Evolutionary conservation across 2,113 vertebrate species (phyloP).

Genomic region (Leiothrix lutea): DNA sequence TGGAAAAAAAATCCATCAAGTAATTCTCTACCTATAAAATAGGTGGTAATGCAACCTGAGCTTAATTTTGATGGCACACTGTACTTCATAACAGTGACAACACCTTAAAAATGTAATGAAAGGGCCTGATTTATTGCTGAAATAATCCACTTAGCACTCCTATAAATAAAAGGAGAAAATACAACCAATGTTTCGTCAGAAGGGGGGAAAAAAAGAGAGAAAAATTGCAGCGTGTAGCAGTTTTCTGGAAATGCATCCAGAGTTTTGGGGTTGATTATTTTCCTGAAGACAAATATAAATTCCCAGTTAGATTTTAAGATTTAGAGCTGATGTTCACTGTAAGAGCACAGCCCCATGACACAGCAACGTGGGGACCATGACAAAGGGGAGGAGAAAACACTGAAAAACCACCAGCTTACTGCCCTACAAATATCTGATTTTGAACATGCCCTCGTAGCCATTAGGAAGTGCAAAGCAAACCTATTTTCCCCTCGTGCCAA

Average conservation of each 20-base stretch:
- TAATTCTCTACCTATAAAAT: conserved; percentile 60
- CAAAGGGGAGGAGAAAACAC: not conserved
- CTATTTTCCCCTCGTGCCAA: not conserved
- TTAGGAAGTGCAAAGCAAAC: not conserved
- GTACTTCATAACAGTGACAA: conserved; percentile 69
- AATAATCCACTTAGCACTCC: conserved; percentile 67
- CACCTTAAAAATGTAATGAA: conserved; percentile 69
- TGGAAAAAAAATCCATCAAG: conserved; percentile 53
- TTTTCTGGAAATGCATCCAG: not conserved
- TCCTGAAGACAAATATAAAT: not conserved
- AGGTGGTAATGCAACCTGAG: conserved; percentile 64
- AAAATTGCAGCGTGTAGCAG: conserved; percentile 38
- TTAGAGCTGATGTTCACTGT: not conserved
- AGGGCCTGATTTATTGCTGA: conserved; percentile 59
- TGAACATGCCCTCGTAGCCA: not conserved
- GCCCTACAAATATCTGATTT: conserved; percentile 12
- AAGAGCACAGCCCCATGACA: not conserved
- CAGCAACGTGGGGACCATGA: fast-evolving
- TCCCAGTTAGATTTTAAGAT: not conserved
- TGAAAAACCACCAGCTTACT: not conserved
- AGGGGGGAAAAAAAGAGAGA: not conserved
- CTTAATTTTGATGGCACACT: conserved; percentile 68
- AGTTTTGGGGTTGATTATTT: not conserved
- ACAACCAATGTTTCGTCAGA: conserved; percentile 39
- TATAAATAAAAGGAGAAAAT: conserved; percentile 69